Conservation (phyloP, 2,113 vertebrate species). For the Muntiacus muntjak region DNA sequence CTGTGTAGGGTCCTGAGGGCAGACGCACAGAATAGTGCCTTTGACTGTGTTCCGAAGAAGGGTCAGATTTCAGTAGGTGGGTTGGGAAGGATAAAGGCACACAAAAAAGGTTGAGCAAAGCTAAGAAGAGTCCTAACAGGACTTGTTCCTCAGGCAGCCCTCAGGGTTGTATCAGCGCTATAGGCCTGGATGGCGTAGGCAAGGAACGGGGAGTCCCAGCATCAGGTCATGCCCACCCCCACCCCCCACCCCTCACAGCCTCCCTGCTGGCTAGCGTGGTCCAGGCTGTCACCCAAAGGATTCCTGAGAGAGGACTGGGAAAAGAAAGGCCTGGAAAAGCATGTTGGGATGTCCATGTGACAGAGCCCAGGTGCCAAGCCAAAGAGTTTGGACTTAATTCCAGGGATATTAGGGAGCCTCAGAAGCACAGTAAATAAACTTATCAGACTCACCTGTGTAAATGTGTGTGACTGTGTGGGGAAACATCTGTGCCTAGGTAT, state of each 20-base stretch:
- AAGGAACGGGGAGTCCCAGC: neutral
- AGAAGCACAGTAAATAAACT: neutral
- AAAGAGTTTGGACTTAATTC: neutral
- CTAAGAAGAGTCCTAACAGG: neutral
- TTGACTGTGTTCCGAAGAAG: neutral
- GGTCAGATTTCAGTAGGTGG: neutral
- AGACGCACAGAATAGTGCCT: neutral
- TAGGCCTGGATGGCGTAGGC: accelerated
- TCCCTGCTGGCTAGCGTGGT: neutral
- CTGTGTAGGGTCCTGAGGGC: neutral
- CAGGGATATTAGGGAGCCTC: neutral
- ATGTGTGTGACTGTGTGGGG: neutral
- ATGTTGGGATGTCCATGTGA: neutral
- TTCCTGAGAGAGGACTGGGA: neutral
- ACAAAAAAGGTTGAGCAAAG: neutral
- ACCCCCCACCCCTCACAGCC: neutral
- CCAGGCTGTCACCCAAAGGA: neutral
- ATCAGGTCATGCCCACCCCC: accelerated
- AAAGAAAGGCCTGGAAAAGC: neutral
- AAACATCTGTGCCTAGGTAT: neutral
- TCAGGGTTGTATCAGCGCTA: accelerated
- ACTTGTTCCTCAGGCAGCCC: neutral
- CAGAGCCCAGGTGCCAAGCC: neutral
- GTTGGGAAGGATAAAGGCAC: neutral
- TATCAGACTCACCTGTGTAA: neutral